A percentile compares a stretch with the other conserved stretches of the same genome.
Evolutionary conservation across 2,888 invertebrate genomes (phyloP).

Genomic region (Drosophila affinis): DNA sequence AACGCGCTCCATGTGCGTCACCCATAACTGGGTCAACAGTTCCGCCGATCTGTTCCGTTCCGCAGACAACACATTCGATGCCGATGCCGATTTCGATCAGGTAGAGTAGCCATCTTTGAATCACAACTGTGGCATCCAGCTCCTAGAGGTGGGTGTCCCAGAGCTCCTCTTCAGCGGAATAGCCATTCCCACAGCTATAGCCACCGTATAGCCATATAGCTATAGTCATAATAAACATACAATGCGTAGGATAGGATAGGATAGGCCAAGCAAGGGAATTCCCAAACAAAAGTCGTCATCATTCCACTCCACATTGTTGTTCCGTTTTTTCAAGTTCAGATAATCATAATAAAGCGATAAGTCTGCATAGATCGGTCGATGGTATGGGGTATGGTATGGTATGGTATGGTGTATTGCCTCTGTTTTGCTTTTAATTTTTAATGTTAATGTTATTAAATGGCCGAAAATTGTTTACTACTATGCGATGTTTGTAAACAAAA

Average conservation of each 20-base stretch:
- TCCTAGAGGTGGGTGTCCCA: not conserved
- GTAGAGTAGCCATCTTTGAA: not conserved
- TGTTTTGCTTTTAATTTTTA: slow-evolving; percentile 79
- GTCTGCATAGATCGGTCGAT: slow-evolving; percentile 22
- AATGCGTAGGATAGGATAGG: not conserved
- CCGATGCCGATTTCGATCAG: slow-evolving; percentile 41
- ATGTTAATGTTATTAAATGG: slow-evolving; percentile 81
- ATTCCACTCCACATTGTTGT: slow-evolving; percentile 48
- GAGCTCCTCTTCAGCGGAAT: slow-evolving; percentile 2
- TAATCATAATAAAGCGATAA: slow-evolving; percentile 77
- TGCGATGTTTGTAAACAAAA: slow-evolving; percentile 76
- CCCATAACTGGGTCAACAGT: slow-evolving; percentile 68
- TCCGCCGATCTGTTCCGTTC: slow-evolving; percentile 59
- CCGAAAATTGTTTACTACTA: slow-evolving; percentile 80
- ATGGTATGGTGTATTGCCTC: slow-evolving; percentile 26
- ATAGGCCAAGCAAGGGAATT: slow-evolving; percentile 70
- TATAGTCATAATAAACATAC: slow-evolving; percentile 29
- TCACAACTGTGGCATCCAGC: too few relatives aligned
- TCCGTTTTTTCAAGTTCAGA: slow-evolving; percentile 72
- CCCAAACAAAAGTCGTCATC: slow-evolving; percentile 80
- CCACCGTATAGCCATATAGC: slow-evolving; percentile 9
- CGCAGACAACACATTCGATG: slow-evolving; percentile 39
- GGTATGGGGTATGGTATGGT: slow-evolving; percentile 7
- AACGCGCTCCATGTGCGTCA: slow-evolving; percentile 42
- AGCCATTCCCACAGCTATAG: slow-evolving; percentile 16